These are phyloP conservation scores for Drosophila chauvacae DNA, from an alignment of 1,140 invertebrate species.

Conservation along the genomic window DNA sequence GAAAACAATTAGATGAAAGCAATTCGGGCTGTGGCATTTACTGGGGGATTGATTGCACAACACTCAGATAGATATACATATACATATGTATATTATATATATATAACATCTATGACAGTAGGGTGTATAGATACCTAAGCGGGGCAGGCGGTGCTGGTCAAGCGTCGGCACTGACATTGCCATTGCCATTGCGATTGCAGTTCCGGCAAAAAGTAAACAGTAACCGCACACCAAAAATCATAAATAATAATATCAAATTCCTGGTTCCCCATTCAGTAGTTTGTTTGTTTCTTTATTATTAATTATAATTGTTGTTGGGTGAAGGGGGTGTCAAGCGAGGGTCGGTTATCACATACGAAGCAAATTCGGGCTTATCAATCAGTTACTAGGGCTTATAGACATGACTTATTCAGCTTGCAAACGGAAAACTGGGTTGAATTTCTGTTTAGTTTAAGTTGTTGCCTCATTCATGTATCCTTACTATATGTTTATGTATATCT, in stretches of 20 bases:
- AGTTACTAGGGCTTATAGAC: neutral
- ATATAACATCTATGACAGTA: neutral
- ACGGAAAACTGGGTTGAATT: neutral
- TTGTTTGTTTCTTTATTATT: neutral
- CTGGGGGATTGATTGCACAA: constrained; percentile 38
- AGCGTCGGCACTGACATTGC: constrained; percentile 35
- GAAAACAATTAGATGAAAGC: constrained; percentile 74
- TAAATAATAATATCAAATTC: constrained; percentile 21
- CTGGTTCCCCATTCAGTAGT: constrained; percentile 2
- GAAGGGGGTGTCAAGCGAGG: neutral
- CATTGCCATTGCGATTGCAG: constrained; percentile 40
- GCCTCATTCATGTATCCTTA: neutral
- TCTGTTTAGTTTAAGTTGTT: neutral
- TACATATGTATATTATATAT: neutral
- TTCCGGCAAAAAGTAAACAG: constrained; percentile 27
- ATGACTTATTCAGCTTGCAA: neutral
- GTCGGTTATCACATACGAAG: neutral
- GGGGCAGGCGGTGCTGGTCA: constrained; percentile 34
- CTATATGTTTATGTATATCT: neutral
- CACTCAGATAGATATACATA: constrained; percentile 1
- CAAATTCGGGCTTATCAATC: neutral
- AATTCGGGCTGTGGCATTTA: constrained; percentile 22
- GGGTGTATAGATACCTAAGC: constrained; percentile 20
- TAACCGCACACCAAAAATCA: constrained; percentile 24
- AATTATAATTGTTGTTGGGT: constrained; percentile 3